phyloP scores from a whole-genome alignment of 2,888 invertebrate species.

The Hydriomena furcata region DNA sequence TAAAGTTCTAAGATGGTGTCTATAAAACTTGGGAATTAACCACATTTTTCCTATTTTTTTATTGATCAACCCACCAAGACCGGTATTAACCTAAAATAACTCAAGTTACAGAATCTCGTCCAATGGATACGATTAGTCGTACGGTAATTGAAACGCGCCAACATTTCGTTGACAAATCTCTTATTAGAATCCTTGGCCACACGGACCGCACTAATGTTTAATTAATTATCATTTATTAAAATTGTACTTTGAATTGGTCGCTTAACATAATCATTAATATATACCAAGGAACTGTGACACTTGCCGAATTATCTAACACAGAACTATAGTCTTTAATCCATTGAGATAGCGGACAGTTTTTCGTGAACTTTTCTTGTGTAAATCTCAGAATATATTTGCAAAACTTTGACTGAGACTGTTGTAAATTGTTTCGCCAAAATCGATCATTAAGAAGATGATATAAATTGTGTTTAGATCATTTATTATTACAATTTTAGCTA shows the following conservation, averaged over 20 bases:
- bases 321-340: constrained; percentile 13
- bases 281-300: constrained; percentile 15
- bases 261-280: constrained; percentile 43
- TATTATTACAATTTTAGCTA: constrained; percentile 8
- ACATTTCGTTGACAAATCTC: constrained; percentile 72
- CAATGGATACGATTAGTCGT: constrained; percentile 2
- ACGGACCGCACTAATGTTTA: constrained; percentile 63
- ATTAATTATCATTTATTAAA: constrained; percentile 68
- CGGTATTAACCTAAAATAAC: too few relatives aligned
- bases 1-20: too few relatives aligned
- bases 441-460: constrained; percentile 26
- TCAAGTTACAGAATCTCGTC: too few relatives aligned
- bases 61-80: too few relatives aligned
- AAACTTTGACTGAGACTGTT: constrained; percentile 7
- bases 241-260: constrained; percentile 62
- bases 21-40: too few relatives aligned
- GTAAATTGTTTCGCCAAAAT: constrained; percentile 24
- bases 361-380: not conserved
- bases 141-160: constrained; percentile 49
- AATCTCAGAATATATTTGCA: not conserved
- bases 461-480: constrained; percentile 19
- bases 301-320: not conserved
- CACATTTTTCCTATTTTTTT: too few relatives aligned
- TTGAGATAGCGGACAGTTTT: constrained; percentile 7
- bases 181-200: constrained; percentile 67